Base-by-base conservation (phyloP, 2,113 vertebrate genomes). In the Merops nubicus region DNA sequence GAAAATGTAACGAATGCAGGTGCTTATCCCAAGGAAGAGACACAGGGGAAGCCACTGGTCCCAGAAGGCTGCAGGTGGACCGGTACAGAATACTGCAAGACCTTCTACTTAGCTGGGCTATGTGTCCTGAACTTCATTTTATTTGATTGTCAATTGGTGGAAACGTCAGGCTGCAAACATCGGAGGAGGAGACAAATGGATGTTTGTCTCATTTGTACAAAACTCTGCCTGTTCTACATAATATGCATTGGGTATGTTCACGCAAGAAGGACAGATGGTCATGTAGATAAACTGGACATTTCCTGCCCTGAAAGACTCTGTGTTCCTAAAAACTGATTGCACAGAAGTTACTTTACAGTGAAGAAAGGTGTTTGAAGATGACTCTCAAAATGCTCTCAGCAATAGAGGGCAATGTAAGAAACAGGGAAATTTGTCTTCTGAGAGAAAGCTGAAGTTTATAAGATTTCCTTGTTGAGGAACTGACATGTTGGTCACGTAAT, bases 361-460 rank as follows among this genome's bases (percentile, higher is more conserved):
- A 42, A n/a, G n/a, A n/a, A n/a, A 11, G 26, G 33, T 6, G 21
- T 28, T 28, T 81, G 73, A 63, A 56, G 83, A 26, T 5, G 28
- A 60, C 14, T 78, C 48, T 25, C 51, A 38, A 40, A 78, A 68
- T 1, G 8, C 6, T 42, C 62, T 89, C 48, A 89, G 88, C 70
- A 0, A 88, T 85, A 95, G 90, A 95, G 89, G 92, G 85, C 90
- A 93, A 48, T 11, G 23, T 42, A 75, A 78, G 60, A 91, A 96
- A 91, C 45, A 45, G 34, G 60, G 89, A 93, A 42, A 63, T 18
- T 5, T 31, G 40, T 40, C 33, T 77, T 38, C 31, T 15, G 4
- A 31, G 43, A 34, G 20, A 78, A 91, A 75, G 51, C 19, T 11
- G 62, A 74, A n/a, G 10, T 12, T 12, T 63, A 54, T 26, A 57